Percentiles rank a stretch among this genome's conserved stretches.
Conservation (phyloP, 2,797 vertebrate species). For the Diceros bicornis region DNA sequence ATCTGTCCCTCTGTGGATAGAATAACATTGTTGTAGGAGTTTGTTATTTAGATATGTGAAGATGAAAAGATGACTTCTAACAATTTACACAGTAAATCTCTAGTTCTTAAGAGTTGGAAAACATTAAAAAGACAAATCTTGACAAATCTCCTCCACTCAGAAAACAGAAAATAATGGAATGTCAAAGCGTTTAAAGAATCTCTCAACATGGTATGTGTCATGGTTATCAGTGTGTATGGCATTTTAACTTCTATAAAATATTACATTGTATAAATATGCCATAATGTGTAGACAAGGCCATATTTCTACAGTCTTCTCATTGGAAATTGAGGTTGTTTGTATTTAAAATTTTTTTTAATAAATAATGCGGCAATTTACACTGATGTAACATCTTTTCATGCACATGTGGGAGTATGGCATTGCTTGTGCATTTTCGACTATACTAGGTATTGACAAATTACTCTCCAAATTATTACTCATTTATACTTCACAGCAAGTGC, state of each 20-base stretch:
- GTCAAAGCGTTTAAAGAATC: neutral
- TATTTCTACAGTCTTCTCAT: neutral
- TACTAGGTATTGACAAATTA: neutral
- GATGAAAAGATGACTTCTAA: conserved; percentile 3
- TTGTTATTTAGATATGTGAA: neutral
- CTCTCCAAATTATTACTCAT: neutral
- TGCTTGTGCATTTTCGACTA: neutral
- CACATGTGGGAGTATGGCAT: no score
- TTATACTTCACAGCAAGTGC: neutral
- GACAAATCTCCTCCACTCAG: neutral
- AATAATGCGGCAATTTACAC: neutral
- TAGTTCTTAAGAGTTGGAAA: neutral
- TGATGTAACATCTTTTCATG: neutral
- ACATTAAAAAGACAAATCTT: neutral
- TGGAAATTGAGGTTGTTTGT: neutral
- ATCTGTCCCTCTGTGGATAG: neutral
- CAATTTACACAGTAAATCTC: neutral
- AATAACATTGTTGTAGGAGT: neutral
- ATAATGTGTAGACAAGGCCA: neutral
- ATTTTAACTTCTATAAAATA: neutral
- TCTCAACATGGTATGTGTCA: neutral
- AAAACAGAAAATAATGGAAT: neutral
- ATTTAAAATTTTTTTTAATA: neutral
- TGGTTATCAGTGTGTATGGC: neutral
- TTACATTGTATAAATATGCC: neutral